Base-by-base conservation (phyloP, 1,140 invertebrate species). In the Parapsyche elsis region DNA sequence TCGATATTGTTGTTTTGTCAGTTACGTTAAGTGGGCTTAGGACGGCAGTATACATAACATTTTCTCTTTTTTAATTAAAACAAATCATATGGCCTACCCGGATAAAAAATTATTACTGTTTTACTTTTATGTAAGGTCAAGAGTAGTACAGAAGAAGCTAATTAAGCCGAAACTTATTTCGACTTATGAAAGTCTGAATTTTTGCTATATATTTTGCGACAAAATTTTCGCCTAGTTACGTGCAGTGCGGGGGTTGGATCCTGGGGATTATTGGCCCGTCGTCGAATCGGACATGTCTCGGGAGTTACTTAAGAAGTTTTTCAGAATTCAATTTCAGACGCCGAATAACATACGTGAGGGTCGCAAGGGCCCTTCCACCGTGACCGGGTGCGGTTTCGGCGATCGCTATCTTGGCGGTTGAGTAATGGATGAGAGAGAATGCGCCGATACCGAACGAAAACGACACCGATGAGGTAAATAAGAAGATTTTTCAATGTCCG, bases 341-440 rank as follows among this genome's bases (percentile, higher is more conserved):
- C n/a, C 5, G 24, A 75, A 75, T 46, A 75, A 57, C 73, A 49
- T 75, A 75, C 46, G 76, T 77, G 61, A 77, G 49, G 38, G 71
- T 73, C 64, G 73, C 24, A 2, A 74, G 45, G 10, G 71, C 45
- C 2, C 24, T 26, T 67, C 57, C 24, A 67, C 30, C 61, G 59
- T 64, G 61, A 67, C 53, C 7, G 19, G 49, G 57, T 78, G 26
- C 44, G 75, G 79, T 70, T 5, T n/a, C 70, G 61, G 38, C 61
- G 79, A 82, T 76, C 23, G 23, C 70, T 80, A 82, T 80, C 76
- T 80, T 74, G 81, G 81, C 79, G 44, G 73, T 78, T 82, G 81
- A 82, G 81, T 80, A 82, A 82, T 82, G 81, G 76, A 80, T 79
- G 81, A 26, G 75, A 38, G 75, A 21, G 46, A 53, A 49, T 12